phyloP scores from a whole-genome alignment of 2,797 vertebrate genomes.

The Chiroxiphia lanceolata region DNA sequence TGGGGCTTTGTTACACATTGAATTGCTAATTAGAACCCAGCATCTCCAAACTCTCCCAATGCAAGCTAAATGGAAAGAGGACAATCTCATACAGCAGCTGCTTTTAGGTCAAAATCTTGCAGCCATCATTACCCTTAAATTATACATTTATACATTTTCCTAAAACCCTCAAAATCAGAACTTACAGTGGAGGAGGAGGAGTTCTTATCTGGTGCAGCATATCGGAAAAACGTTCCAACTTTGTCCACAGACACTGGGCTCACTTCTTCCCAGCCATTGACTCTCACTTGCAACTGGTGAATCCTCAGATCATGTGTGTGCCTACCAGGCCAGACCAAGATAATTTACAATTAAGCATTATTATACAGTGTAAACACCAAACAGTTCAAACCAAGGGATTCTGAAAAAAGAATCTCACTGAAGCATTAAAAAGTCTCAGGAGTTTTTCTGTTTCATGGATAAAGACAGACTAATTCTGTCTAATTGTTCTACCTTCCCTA shows the following conservation, averaged over 20 bases:
- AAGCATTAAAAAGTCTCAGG: not conserved
- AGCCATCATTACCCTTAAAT: not conserved
- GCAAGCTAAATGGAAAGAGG: not conserved
- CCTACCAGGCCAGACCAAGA: slow-evolving; percentile 70
- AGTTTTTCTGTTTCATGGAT: not conserved
- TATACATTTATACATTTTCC: fast-evolving
- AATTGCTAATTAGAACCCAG: not conserved
- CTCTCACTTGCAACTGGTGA: slow-evolving; percentile 94
- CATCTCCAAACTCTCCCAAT: not conserved
- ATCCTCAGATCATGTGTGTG: slow-evolving; percentile 97
- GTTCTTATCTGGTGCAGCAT: slow-evolving; percentile 92
- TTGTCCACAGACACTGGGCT: slow-evolving; percentile 98
- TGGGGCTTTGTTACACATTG: not conserved
- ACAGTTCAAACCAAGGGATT: not conserved
- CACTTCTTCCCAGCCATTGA: slow-evolving; percentile 96
- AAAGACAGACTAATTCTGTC: not conserved
- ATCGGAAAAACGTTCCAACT: slow-evolving; percentile 95
- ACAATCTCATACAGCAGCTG: not conserved
- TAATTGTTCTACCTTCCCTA: not conserved
- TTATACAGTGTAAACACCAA: not conserved
- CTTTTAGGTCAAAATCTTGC: not conserved
- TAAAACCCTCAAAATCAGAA: not conserved
- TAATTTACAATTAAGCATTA: not conserved
- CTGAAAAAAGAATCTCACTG: not conserved
- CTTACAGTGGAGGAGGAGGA: slow-evolving; percentile 90